Evolutionary conservation across 2,113 vertebrate species (phyloP), one percentile per base, ranked within the genome.

Genomic region (Carassius gibelio): DNA sequence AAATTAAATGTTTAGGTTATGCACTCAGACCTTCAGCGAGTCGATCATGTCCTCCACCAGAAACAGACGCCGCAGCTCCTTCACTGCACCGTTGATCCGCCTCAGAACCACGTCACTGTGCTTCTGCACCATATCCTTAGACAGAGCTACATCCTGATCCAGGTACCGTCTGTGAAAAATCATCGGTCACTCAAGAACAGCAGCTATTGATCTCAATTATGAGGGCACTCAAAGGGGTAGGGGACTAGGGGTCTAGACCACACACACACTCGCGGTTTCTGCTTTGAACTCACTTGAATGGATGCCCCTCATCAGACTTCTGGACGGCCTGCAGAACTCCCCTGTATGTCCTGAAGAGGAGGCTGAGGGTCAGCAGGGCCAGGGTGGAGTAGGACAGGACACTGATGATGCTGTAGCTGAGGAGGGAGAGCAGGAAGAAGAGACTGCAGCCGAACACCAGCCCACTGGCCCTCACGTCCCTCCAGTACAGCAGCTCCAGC

Each of bases 331-430:
- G 97, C 94, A 99, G 96, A 90, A 99, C 95, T 88, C 97, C 97
- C 89, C 96, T 99, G 93, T 99, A 99, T 95, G 99, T 96, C 94
- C 98, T 97, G 95, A 99, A 98, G 94, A 96, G 96, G 95, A 99
- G 95, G 85, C 96, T 97, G 93, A 98, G 94, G 0, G 97, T 98
- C 8, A 99, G 97, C 91, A 99, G 95, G 64, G 94, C 96, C 95
- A 99, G 94, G 89, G 96, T 95, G 80, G 98, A 94, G 93, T 99
- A 99, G 89, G 98, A 97, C 34, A 93, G 92, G 42, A 99, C 97
- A 52, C 97, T 99, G 81, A 99, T 96, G 74, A 99, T 98, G 95
- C 98, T 99, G 96, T 97, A 99, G 85, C 95, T 93, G 50, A 96
- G 97, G 91, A 99, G 91, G 0, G 97, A 99, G 52, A 99, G 97